phyloP scores from a whole-genome alignment of 2,113 vertebrate genomes.

The Ictalurus punctatus region DNA sequence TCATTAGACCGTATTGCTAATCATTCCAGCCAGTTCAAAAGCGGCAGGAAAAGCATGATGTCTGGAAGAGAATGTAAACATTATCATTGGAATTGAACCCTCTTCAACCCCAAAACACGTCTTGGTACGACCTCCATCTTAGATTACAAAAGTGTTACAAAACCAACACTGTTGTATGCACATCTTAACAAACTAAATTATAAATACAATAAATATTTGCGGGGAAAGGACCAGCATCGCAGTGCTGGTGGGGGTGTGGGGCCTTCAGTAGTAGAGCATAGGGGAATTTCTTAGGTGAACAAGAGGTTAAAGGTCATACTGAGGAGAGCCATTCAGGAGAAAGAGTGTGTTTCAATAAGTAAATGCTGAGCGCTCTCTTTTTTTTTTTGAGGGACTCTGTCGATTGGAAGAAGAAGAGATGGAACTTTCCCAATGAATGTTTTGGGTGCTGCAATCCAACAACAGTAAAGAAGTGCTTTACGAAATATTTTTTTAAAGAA shows the following conservation, averaged over 20 bases:
- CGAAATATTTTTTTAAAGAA: slow-evolving; percentile 10
- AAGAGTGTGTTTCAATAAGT: slow-evolving; percentile 7
- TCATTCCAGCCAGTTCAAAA: slow-evolving; percentile 45
- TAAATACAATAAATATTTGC: slow-evolving; percentile 59
- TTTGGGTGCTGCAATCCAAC: slow-evolving; percentile 20
- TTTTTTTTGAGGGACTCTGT: slow-evolving; percentile 6
- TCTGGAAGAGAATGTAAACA: slow-evolving; percentile 53
- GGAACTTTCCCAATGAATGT: slow-evolving; percentile 19
- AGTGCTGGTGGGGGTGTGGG: slow-evolving; percentile 28
- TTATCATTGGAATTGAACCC: slow-evolving; percentile 37
- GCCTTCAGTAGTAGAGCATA: slow-evolving; percentile 53
- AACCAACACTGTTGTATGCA: slow-evolving; percentile 11
- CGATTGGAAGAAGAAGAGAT: slow-evolving; percentile 21
- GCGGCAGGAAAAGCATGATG: slow-evolving; percentile 27
- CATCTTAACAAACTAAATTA: slow-evolving; percentile 38
- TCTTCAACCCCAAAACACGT: slow-evolving; percentile 46
- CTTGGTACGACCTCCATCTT: slow-evolving; percentile 39
- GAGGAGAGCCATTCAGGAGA: not conserved
- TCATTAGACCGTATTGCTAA: slow-evolving; percentile 56
- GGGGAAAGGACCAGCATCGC: slow-evolving; percentile 34
- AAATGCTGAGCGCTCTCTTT: slow-evolving; percentile 17
- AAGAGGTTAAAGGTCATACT: slow-evolving; percentile 41
- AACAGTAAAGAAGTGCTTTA: slow-evolving; percentile 45
- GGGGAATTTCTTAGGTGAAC: slow-evolving; percentile 23
- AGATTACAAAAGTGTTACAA: slow-evolving; percentile 34